phyloP scores from a whole-genome alignment of 2,797 vertebrate genomes.

The Semotilus atromaculatus region DNA sequence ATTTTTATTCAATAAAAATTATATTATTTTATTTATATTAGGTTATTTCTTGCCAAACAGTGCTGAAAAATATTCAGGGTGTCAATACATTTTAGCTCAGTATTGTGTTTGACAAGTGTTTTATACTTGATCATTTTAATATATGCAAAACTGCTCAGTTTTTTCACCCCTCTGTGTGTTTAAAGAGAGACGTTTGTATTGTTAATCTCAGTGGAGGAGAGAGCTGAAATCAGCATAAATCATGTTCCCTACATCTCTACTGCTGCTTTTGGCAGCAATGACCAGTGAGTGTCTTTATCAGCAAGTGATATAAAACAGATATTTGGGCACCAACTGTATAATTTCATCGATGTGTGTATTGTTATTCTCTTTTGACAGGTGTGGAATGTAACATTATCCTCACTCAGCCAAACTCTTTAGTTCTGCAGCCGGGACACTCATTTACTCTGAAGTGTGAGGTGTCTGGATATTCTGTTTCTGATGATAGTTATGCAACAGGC shows the following conservation, averaged over 20 bases:
- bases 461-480: constrained; percentile 49
- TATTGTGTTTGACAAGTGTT: not conserved
- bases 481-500: constrained; percentile 23
- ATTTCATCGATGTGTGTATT: not conserved
- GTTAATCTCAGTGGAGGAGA: not conserved
- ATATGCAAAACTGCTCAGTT: not conserved
- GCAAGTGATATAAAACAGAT: not conserved
- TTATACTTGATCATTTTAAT: not conserved
- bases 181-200: not conserved
- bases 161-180: not conserved
- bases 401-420: constrained; percentile 30
- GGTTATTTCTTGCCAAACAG: not conserved
- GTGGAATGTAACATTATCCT: constrained; percentile 44
- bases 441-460: constrained; percentile 46
- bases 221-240: not conserved
- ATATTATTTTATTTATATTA: too few species aligned
- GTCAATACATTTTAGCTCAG: not conserved
- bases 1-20: too few species aligned
- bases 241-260: constrained; percentile 16
- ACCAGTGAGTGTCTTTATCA: constrained; percentile 21
- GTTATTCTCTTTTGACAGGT: constrained; percentile 32
- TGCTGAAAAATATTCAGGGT: not conserved
- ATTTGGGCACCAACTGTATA: too few species aligned
- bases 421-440: constrained; percentile 41
- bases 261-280: constrained; percentile 17